Evolutionary conservation across 2,113 vertebrate genomes (phyloP), one percentile per base, ranked within the genome.

Genomic region (Lasiurus cinereus): DNA sequence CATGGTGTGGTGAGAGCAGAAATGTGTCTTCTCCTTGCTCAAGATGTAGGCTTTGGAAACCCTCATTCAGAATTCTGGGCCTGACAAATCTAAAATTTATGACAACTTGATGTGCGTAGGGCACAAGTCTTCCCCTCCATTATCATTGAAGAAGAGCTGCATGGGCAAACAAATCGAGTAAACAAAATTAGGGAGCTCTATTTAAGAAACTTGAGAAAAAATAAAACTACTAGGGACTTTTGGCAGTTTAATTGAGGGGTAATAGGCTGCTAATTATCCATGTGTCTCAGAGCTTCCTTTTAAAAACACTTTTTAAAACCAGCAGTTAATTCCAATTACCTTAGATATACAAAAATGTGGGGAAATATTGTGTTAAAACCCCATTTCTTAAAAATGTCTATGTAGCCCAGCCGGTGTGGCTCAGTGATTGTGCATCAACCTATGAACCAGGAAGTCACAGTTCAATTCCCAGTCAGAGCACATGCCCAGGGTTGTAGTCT

Each of bases 181-280:
- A 96, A 96, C 85, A 96, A 92, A 96, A 91, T 95, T 66, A 95
- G 90, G 87, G 83, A 50, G 85, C 62, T 76, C 70, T 87, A 90
- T 90, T 96, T 97, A 94, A 97, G 90, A 64, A 94, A 97, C 56
- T 78, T 54, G 66, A 88, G 90, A 70, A 87, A 87, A 96, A 83
- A 94, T 91, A 86, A 90, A 82, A 90, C 94, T 92, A 70, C 46
- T 56, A 93, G 48, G 70, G 73, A 85, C 84, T 62, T 62, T 93
- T 77, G 85, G 90, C 96, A 92, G 87, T 82, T 91, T 97, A 97
- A 97, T 94, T 95, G 94, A 95, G 96, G 93, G 91, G 80, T 92
- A 94, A 62, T 24, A 94, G 69, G 36, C 83, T 83, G 77, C 69
- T 97, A 97, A 97, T 96, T 97, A 96, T 67, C 94, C 88, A 66